These are phyloP conservation scores for Fragum whitleyi DNA, from an alignment of 2,888 invertebrate genomes.

Conservation along the genomic window DNA sequence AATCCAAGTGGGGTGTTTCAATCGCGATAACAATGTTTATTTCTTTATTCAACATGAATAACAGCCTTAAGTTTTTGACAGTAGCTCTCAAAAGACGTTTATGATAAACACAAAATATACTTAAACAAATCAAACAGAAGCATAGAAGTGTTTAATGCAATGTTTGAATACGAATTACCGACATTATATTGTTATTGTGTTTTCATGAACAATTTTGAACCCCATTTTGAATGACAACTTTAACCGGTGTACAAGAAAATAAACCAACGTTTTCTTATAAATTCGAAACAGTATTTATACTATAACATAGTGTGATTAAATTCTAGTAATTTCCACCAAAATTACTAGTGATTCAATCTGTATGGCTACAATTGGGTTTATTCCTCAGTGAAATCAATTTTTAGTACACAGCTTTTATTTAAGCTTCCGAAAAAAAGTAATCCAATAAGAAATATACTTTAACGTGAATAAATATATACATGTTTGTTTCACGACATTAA, in stretches of 20 bases:
- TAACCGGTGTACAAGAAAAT: neutral
- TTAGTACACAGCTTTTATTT: too few relatives aligned
- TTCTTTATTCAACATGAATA: neutral
- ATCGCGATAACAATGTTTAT: neutral
- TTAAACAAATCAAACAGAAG: conserved; percentile 10
- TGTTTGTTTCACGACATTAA: too few relatives aligned
- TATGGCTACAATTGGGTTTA: too few relatives aligned
- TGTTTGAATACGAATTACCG: neutral
- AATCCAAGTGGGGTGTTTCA: neutral
- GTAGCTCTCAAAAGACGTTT: neutral
- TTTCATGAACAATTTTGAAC: neutral
- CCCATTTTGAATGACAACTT: neutral
- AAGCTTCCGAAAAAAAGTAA: too few relatives aligned
- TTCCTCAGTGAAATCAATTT: too few relatives aligned
- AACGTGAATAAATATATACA: too few relatives aligned
- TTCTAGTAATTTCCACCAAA: too few relatives aligned
- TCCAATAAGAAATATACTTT: too few relatives aligned
- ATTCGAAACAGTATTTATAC: too few relatives aligned
- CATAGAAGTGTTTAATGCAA: neutral
- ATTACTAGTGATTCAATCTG: too few relatives aligned
- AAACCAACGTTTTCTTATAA: neutral
- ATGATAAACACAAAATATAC: conserved; percentile 3
- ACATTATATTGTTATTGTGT: neutral
- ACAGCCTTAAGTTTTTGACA: conserved; percentile 13
- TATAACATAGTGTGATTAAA: too few relatives aligned